Percentiles rank a stretch among this genome's conserved stretches.
These are phyloP conservation scores for Malurus elegans DNA, from an alignment of 2,113 vertebrate species.

Conservation along the genomic window DNA sequence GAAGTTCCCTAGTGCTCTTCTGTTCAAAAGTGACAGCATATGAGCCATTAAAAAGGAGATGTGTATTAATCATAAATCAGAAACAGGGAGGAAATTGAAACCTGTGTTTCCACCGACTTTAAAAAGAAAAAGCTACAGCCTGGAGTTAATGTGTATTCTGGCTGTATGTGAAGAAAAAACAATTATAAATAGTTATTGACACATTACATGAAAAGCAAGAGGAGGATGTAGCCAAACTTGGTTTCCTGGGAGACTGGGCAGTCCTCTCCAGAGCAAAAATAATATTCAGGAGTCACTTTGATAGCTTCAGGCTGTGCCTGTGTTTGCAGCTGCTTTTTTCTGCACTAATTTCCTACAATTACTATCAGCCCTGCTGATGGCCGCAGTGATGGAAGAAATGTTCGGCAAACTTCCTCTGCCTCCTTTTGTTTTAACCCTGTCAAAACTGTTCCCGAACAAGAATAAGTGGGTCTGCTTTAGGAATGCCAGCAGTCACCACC, in stretches of 20 bases:
- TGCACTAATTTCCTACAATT: background rate
- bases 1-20: slow-evolving; percentile 36
- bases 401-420: background rate
- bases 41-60: background rate
- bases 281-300: background rate
- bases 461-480: background rate
- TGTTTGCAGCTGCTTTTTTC: background rate
- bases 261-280: background rate
- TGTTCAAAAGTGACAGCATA: slow-evolving; percentile 28
- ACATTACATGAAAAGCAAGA: background rate
- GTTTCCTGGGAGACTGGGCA: slow-evolving; percentile 31
- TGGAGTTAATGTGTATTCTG: background rate
- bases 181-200: slow-evolving; percentile 29
- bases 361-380: background rate
- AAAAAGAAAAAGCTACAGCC: background rate
- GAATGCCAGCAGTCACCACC: background rate
- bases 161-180: background rate
- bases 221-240: background rate
- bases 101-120: background rate
- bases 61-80: slow-evolving; percentile 31
- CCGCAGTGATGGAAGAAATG: background rate
- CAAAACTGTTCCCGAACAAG: background rate
- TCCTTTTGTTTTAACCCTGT: background rate
- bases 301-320: background rate
- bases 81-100: background rate